These are phyloP conservation scores for Cartodere bifasciata DNA, from an alignment of 2,888 invertebrate genomes.

Conservation along the genomic window DNA sequence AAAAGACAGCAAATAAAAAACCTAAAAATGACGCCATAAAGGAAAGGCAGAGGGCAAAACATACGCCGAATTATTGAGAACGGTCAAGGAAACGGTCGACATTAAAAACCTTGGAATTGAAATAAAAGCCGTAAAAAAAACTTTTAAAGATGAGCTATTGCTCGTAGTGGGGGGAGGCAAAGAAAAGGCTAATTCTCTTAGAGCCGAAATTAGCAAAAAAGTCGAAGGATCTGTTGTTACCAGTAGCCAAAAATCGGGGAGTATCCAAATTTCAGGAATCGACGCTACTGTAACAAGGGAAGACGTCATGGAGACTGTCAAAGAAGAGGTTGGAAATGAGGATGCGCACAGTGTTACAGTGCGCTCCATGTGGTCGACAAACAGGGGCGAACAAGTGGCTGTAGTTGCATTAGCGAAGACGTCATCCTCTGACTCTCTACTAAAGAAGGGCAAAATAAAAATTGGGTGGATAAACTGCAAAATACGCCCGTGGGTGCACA, in stretches of 20 bases:
- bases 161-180: constrained; percentile 1
- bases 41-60: neutral
- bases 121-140: constrained; percentile 1
- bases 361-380: too few species aligned
- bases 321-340: neutral
- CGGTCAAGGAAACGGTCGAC: neutral
- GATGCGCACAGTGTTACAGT: constrained; percentile 7
- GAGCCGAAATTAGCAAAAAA: constrained; percentile 1
- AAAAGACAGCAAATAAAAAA: too few species aligned
- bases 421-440: too few species aligned
- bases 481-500: constrained; percentile 5
- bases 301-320: neutral
- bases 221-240: constrained; percentile 1
- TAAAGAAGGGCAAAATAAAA: constrained; percentile 5
- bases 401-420: too few species aligned
- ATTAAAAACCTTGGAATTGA: constrained; percentile 7
- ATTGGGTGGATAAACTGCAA: constrained; percentile 11
- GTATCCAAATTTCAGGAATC: constrained; percentile 9
- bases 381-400: too few species aligned
- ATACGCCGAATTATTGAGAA: neutral
- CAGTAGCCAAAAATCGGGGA: neutral
- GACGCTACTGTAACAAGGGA: constrained; percentile 9
- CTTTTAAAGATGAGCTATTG: constrained; percentile 5
- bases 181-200: constrained; percentile 6
- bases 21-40: too few species aligned